Evolutionary conservation across 2,797 vertebrate species (phyloP).

Genomic region (Lagocephalus sceleratus): DNA sequence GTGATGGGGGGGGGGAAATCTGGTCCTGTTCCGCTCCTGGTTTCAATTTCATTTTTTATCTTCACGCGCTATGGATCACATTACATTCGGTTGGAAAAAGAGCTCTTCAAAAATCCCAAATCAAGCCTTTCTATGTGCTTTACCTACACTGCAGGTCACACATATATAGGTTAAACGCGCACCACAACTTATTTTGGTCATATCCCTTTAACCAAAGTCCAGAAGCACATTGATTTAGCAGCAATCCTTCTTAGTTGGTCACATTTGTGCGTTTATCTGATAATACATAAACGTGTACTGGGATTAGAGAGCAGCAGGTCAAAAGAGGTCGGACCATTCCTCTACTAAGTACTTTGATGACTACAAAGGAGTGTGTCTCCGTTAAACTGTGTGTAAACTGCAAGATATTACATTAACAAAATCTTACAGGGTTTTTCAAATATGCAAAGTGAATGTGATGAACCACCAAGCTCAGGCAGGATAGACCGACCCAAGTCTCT

Average conservation of each 20-base stretch:
- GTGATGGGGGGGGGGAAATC: no score
- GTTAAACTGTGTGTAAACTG: slow-evolving; percentile 29
- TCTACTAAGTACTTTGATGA: slow-evolving; percentile 44
- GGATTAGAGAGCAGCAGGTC: slow-evolving; percentile 31
- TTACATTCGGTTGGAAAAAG: slow-evolving; percentile 4
- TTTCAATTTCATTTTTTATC: no score
- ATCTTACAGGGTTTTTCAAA: no score
- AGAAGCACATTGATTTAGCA: slow-evolving; percentile 34
- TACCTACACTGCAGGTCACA: slow-evolving; percentile 28
- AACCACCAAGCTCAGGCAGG: no score
- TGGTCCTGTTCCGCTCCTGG: no score
- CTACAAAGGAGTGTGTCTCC: slow-evolving; percentile 21
- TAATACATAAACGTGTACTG: slow-evolving; percentile 11
- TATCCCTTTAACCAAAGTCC: slow-evolving; percentile 46
- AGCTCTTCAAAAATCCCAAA: slow-evolving; percentile 3
- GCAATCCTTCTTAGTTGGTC: slow-evolving; percentile 9
- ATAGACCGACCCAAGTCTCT: no score
- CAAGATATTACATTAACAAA: no score
- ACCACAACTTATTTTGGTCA: slow-evolving; percentile 27
- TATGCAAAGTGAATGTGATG: no score
- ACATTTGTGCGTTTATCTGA: slow-evolving; percentile 12
- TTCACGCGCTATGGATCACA: slow-evolving; percentile 1
- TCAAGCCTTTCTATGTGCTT: not conserved
- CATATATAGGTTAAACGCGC: slow-evolving; percentile 1
- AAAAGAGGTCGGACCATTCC: slow-evolving; percentile 42